A percentile compares a stretch with the other conserved stretches of the same genome.
Conservation (phyloP, 2,113 vertebrate genomes). For the Natator depressus region DNA sequence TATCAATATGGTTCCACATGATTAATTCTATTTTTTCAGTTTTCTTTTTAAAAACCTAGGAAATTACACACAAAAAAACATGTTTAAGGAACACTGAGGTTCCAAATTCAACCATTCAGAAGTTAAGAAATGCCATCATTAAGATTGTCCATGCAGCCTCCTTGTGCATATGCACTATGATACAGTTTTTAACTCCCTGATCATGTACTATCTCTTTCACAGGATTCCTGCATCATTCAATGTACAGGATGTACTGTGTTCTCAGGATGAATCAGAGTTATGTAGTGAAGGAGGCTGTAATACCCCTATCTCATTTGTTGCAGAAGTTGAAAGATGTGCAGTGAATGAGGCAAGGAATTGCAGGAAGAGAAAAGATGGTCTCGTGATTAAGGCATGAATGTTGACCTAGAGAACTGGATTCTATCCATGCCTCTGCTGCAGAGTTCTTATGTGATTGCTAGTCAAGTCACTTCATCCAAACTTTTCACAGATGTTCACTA, state of each 20-base stretch:
- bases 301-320: background rate
- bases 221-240: background rate
- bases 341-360: background rate
- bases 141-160: no score
- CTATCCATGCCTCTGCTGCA: background rate
- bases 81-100: no score
- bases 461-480: accelerated
- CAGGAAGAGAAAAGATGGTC: background rate
- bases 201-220: background rate
- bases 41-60: no score
- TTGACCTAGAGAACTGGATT: background rate
- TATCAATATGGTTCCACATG: no score
- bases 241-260: background rate
- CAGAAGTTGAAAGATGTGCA: background rate
- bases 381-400: background rate
- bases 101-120: no score
- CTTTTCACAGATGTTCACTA: background rate
- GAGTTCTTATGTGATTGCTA: background rate
- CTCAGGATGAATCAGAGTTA: background rate
- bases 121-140: no score
- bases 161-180: background rate
- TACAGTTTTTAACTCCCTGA: background rate
- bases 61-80: no score
- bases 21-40: no score
- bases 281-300: background rate